These are phyloP conservation scores for Drosophila pseudoobscura DNA, from an alignment of 1,140 invertebrate genomes.

Conservation along the genomic window DNA sequence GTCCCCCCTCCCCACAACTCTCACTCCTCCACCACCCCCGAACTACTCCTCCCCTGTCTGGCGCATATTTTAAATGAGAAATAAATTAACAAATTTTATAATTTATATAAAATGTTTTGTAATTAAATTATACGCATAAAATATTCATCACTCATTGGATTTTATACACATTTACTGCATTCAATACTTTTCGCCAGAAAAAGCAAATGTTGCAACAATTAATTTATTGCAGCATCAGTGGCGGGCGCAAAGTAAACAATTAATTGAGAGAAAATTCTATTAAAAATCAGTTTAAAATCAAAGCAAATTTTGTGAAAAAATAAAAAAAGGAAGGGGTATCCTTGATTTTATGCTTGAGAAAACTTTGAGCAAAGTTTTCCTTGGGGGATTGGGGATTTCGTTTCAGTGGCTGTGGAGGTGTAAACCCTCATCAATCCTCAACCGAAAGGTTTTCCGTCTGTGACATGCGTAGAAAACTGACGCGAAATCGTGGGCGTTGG, in stretches of 20 bases:
- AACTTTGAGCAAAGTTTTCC: constrained; percentile 12
- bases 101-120: constrained; percentile 45
- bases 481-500: constrained; percentile 15
- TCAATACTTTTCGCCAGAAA: not conserved
- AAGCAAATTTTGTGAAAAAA: constrained; percentile 1
- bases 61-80: constrained; percentile 41
- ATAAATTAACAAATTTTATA: constrained; percentile 37
- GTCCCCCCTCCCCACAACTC: not conserved
- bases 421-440: constrained; percentile 46
- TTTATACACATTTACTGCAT: constrained; percentile 10
- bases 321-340: not conserved
- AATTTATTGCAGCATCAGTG: constrained; percentile 41
- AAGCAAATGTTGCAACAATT: constrained; percentile 57
- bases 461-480: constrained; percentile 44
- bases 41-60: not conserved
- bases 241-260: constrained; percentile 43
- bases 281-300: constrained; percentile 28
- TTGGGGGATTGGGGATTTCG: no score
- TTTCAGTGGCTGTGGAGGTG: not conserved
- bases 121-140: constrained; percentile 74
- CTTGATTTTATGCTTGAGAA: constrained; percentile 26
- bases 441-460: constrained; percentile 24
- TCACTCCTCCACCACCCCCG: no score
- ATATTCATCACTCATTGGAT: constrained; percentile 49
- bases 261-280: constrained; percentile 28